Percentiles rank a stretch among this genome's conserved stretches.
phyloP scores from a whole-genome alignment of 2,797 vertebrate species.

The Chaetophractus vellerosus region DNA sequence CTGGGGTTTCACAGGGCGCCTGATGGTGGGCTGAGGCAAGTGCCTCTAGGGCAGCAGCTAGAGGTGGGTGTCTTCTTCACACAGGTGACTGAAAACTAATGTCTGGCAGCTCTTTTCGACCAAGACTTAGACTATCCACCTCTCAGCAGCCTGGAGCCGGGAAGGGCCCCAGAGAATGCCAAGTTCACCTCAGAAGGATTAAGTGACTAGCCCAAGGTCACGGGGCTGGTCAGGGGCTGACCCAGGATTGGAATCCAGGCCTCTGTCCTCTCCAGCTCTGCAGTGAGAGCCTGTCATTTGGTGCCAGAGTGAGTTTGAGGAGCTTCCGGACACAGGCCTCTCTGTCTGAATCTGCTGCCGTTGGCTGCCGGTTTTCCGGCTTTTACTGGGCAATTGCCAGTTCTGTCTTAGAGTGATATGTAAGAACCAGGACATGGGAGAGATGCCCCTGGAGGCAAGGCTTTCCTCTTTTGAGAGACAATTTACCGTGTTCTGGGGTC shows the following conservation, averaged over 20 bases:
- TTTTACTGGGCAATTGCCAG: constrained; percentile 79
- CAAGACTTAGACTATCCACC: neutral
- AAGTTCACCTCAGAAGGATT: constrained; percentile 44
- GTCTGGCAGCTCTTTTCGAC: neutral
- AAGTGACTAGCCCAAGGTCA: constrained; percentile 65
- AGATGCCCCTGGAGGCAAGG: constrained; percentile 21
- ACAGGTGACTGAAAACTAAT: neutral
- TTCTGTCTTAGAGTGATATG: constrained; percentile 48
- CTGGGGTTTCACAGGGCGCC: neutral
- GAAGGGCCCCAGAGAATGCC: neutral
- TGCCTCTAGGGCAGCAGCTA: fast-evolving
- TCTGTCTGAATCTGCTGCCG: constrained; percentile 73
- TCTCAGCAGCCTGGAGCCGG: neutral
- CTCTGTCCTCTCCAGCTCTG: constrained; percentile 74
- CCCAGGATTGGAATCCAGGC: constrained; percentile 71
- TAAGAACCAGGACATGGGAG: constrained; percentile 41
- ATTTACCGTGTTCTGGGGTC: neutral
- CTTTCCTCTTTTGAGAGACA: neutral
- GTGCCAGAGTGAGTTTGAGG: constrained; percentile 77
- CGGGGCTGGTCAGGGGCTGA: constrained; percentile 40
- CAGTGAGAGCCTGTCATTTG: neutral
- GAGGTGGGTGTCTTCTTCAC: neutral
- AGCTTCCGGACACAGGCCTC: constrained; percentile 80
- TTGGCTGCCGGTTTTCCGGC: constrained; percentile 83
- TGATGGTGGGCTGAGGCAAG: neutral